Evolutionary conservation across 2,797 vertebrate species (phyloP).

Genomic region (Squalus acanthias): DNA sequence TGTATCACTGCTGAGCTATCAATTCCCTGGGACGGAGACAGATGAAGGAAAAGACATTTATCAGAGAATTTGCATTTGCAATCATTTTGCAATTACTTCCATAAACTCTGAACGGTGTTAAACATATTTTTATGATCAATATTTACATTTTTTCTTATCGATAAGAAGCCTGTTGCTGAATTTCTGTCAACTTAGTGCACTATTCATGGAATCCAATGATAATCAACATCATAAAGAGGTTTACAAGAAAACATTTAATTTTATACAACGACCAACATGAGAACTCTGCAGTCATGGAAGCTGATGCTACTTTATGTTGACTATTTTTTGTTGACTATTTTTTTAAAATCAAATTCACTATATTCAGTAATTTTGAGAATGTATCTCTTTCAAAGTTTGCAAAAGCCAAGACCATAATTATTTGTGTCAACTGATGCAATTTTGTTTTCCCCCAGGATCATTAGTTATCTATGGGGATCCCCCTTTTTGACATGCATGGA

Average conservation of each 20-base stretch:
- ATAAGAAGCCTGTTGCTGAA: neutral
- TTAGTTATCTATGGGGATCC: neutral
- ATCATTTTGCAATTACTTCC: neutral
- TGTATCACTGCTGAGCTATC: neutral
- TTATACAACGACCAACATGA: neutral
- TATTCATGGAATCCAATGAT: neutral
- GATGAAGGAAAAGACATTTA: neutral
- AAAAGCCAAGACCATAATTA: neutral
- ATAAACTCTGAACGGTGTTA: neutral
- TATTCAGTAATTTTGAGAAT: neutral
- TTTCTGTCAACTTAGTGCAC: neutral
- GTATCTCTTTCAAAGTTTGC: neutral
- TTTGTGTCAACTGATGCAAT: neutral
- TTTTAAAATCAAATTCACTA: too few species aligned
- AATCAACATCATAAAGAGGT: neutral
- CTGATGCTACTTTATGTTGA: neutral
- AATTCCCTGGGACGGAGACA: neutral
- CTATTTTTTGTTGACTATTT: neutral
- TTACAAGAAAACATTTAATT: neutral
- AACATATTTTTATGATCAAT: neutral
- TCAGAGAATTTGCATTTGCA: constrained; percentile 11
- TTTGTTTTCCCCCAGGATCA: neutral
- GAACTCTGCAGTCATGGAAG: neutral
- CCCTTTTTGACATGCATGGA: neutral
- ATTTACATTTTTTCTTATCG: neutral